Conservation (phyloP, 1,140 invertebrate species). For the Globodera ellingtonae region DNA sequence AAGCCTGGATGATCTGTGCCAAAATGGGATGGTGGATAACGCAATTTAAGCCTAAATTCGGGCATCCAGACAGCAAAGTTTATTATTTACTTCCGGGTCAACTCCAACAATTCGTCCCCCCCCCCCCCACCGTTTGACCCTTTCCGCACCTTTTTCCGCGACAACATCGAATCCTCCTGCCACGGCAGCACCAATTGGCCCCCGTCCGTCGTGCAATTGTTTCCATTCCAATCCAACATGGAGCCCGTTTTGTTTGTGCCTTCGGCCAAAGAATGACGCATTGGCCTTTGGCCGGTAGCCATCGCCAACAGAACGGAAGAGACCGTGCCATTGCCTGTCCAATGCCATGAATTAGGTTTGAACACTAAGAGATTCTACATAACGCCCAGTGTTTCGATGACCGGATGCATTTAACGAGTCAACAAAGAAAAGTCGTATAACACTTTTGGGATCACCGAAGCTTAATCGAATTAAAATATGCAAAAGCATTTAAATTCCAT, state of each 20-base stretch:
- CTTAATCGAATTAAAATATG: too few relatives aligned
- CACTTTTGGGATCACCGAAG: too few relatives aligned
- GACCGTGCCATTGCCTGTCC: neutral
- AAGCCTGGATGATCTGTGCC: conserved; percentile 35
- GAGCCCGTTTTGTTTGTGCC: neutral
- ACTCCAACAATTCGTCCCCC: too few relatives aligned
- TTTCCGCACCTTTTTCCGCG: neutral
- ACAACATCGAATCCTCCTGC: neutral
- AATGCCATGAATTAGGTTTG: neutral
- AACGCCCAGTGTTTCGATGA: too few relatives aligned
- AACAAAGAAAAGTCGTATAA: too few relatives aligned
- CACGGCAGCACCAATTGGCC: neutral
- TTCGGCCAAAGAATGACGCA: neutral
- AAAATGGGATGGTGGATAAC: neutral
- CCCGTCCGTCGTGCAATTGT: neutral
- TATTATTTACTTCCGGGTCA: too few relatives aligned
- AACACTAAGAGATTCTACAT: neutral
- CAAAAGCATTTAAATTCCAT: too few relatives aligned
- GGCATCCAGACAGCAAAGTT: too few relatives aligned
- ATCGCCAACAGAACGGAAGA: conserved; percentile 24
- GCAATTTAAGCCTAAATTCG: neutral
- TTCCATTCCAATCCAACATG: conserved; percentile 10
- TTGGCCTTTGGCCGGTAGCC: conserved; percentile 15
- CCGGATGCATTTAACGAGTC: too few relatives aligned
- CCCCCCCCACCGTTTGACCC: neutral